A percentile compares a stretch with the other conserved stretches of the same genome.
These are phyloP conservation scores for Pseudorectes ferrugineus DNA, from an alignment of 2,113 vertebrate species.

Conservation along the genomic window DNA sequence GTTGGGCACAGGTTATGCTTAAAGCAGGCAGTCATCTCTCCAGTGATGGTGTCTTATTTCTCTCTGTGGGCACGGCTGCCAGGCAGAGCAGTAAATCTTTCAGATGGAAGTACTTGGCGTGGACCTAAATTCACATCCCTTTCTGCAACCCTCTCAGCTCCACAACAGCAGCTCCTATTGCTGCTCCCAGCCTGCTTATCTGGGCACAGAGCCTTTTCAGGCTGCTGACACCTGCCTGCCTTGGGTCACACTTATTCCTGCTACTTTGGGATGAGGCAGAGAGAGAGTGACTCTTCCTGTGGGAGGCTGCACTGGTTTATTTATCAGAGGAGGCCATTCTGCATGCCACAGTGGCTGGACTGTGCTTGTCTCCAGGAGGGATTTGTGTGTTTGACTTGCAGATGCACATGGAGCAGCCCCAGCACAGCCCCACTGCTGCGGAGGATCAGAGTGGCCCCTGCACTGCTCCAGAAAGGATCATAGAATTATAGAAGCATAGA, in stretches of 20 bases:
- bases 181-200: not conserved
- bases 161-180: not conserved
- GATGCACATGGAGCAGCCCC: not conserved
- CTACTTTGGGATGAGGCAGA: not conserved
- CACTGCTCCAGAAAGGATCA: not conserved
- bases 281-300: not conserved
- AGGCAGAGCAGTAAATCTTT: not conserved
- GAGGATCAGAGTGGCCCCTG: not conserved
- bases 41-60: not conserved
- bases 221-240: not conserved
- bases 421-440: not conserved
- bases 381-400: not conserved
- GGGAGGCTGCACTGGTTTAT: not conserved
- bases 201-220: not conserved
- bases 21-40: not conserved
- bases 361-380: not conserved
- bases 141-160: not conserved
- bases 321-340: not conserved
- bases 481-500: not conserved
- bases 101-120: not conserved
- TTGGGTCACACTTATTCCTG: not conserved
- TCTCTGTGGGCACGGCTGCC: not conserved
- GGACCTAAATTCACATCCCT: not conserved
- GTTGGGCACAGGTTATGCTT: not conserved
- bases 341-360: not conserved